Evolutionary conservation across 1,140 invertebrate genomes (phyloP).

Genomic region (Zeugodacus cucurbitae): DNA sequence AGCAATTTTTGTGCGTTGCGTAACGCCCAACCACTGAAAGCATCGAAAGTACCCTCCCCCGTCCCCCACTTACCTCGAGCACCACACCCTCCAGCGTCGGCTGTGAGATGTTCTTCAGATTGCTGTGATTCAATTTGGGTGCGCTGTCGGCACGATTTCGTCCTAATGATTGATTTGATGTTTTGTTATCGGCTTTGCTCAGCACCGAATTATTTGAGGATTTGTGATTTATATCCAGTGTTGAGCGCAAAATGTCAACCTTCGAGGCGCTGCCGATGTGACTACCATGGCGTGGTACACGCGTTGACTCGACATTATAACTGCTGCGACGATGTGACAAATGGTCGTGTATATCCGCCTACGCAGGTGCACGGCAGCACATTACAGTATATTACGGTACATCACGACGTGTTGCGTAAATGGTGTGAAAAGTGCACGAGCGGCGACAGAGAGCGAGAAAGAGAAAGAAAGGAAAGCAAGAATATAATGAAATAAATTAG

Average conservation of each 20-base stretch:
- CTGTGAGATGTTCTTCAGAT: constrained; percentile 70
- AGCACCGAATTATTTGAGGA: constrained; percentile 65
- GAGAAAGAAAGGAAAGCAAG: neutral
- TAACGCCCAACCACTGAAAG: neutral
- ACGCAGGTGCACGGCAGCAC: constrained; percentile 13
- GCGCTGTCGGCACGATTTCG: constrained; percentile 71
- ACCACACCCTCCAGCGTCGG: constrained; percentile 68
- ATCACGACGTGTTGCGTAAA: neutral
- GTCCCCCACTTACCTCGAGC: constrained; percentile 61
- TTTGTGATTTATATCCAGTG: constrained; percentile 73
- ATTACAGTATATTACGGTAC: neutral
- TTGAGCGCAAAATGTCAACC: constrained; percentile 73
- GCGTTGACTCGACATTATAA: constrained; percentile 63
- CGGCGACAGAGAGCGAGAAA: neutral
- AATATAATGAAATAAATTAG: constrained; percentile 34
- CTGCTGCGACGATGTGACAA: constrained; percentile 65
- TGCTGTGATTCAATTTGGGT: constrained; percentile 71
- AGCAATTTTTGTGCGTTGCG: constrained; percentile 10
- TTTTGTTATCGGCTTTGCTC: constrained; percentile 66
- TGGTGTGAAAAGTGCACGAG: neutral
- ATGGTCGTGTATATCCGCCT: constrained; percentile 65
- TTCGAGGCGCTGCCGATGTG: constrained; percentile 71
- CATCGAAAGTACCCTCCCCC: neutral
- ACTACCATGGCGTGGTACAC: constrained; percentile 52
- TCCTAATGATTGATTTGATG: constrained; percentile 67